These are phyloP conservation scores for Lasioglossum leucozonium DNA, from an alignment of 2,888 invertebrate genomes.

Conservation along the genomic window DNA sequence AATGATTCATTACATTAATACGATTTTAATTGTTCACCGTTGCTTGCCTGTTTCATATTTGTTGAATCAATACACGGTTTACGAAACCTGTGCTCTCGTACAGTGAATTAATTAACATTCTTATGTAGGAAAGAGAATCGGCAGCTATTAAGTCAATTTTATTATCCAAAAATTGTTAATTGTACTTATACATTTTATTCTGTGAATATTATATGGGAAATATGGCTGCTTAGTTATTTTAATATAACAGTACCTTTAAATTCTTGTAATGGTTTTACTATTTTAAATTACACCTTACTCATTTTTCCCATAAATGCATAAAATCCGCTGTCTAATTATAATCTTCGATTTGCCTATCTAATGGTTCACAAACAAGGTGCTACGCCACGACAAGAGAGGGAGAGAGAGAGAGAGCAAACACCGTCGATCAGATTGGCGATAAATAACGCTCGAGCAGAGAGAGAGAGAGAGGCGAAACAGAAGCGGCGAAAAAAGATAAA, in stretches of 20 bases:
- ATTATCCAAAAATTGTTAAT: not conserved
- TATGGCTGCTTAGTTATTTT: no score
- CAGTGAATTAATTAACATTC: not conserved
- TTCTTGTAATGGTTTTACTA: no score
- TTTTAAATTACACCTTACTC: no score
- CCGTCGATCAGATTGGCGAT: not conserved
- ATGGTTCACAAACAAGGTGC: not conserved
- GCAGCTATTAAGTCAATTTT: not conserved
- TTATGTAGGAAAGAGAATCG: not conserved
- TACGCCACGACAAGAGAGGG: not conserved
- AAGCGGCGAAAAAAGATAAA: not conserved
- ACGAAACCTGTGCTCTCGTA: not conserved
- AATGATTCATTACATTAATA: slow-evolving; percentile 7
- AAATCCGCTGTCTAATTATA: no score
- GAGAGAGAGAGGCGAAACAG: not conserved
- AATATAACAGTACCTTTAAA: no score
- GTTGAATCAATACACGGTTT: not conserved
- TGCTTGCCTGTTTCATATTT: not conserved
- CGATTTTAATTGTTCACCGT: not conserved
- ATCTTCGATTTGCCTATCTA: not conserved
- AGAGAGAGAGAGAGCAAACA: not conserved
- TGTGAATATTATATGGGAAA: no score
- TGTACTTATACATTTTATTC: no score
- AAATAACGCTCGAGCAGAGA: not conserved
- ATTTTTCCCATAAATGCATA: no score